Conservation (phyloP, 92 coral and sea anemone species). For the Parazoanthus swiftii region DNA sequence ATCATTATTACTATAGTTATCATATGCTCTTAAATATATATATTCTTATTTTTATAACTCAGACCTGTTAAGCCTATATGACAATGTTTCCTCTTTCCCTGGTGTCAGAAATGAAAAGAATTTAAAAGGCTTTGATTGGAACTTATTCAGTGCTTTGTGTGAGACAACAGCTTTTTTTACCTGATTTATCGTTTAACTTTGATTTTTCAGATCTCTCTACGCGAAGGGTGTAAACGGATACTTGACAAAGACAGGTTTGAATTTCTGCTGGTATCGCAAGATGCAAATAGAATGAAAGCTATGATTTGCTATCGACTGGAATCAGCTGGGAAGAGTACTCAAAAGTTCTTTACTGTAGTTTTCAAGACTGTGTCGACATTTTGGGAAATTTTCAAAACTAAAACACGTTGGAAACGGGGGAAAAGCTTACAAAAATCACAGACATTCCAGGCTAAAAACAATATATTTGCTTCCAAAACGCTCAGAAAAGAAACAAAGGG, state of each 20-base stretch:
- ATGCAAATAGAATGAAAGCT: not conserved
- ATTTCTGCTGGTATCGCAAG: no score
- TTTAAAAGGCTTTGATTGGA: not conserved
- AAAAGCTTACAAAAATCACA: no score
- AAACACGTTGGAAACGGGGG: no score
- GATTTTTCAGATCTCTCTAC: constrained; percentile 81
- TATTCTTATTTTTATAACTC: not conserved
- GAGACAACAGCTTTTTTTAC: not conserved
- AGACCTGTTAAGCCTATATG: not conserved
- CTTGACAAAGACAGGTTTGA: constrained; percentile 96
- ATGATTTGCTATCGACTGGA: not conserved
- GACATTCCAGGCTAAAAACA: no score
- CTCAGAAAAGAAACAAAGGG: no score
- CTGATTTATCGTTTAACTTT: not conserved
- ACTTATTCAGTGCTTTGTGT: not conserved
- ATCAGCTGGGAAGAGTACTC: not conserved
- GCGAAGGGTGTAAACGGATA: constrained; percentile 97
- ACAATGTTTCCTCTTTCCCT: not conserved
- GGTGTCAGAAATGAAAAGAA: not conserved
- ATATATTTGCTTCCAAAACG: no score
- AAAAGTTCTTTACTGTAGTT: not conserved
- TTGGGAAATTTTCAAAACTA: no score
- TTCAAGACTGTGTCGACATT: no score
- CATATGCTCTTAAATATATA: no score
- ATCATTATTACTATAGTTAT: not conserved